A percentile compares a stretch with the other conserved stretches of the same genome.
Evolutionary conservation across 2,113 vertebrate species (phyloP).

Genomic region (Empidonax traillii): DNA sequence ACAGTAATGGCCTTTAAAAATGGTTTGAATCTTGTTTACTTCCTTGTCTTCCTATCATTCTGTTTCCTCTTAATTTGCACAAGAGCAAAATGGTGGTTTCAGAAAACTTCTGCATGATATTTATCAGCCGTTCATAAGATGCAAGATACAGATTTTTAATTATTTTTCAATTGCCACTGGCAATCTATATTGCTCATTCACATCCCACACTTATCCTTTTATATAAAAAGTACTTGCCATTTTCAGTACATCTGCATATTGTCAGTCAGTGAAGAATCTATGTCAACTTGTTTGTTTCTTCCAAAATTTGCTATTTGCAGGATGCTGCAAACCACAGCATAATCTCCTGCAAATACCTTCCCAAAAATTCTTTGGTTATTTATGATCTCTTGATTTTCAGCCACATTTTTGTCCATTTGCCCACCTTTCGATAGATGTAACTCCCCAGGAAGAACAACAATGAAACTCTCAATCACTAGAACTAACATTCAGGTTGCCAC

Average conservation of each 20-base stretch:
- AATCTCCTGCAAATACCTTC: background rate
- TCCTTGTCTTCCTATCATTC: background rate
- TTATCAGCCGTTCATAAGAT: background rate
- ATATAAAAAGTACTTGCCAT: background rate
- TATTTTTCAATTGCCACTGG: background rate
- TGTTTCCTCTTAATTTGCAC: background rate
- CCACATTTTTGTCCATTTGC: background rate
- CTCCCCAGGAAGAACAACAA: background rate
- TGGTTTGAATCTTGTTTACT: background rate
- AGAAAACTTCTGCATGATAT: background rate
- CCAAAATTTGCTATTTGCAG: background rate
- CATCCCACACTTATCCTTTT: background rate
- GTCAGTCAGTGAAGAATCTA: background rate
- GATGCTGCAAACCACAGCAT: background rate
- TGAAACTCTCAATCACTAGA: background rate
- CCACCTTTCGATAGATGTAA: background rate
- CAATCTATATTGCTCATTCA: background rate
- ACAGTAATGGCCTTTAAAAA: background rate
- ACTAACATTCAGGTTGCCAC: background rate
- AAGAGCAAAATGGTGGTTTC: background rate
- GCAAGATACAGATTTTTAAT: background rate
- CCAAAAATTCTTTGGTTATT: background rate
- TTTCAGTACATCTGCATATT: background rate
- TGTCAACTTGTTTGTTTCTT: background rate
- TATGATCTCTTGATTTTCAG: background rate